Evolutionary conservation across 2,797 vertebrate species (phyloP).

Genomic region (Melopsittacus undulatus): DNA sequence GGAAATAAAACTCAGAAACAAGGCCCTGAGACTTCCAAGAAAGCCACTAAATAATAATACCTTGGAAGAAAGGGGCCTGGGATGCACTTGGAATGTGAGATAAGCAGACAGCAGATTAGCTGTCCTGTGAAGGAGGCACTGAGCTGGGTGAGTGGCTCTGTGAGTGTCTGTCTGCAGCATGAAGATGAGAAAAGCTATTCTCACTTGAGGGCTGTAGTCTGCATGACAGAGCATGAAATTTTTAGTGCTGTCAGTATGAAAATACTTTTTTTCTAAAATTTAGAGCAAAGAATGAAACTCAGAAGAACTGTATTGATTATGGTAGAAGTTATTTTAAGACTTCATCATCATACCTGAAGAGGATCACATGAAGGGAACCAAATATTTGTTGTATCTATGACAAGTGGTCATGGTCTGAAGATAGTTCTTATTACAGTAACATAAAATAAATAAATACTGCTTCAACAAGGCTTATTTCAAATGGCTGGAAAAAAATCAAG

Average conservation of each 20-base stretch:
- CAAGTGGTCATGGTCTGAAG: constrained; percentile 19
- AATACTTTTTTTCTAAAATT: background rate
- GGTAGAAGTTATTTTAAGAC: constrained; percentile 16
- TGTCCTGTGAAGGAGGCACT: background rate
- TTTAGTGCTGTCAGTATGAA: background rate
- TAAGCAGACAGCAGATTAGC: background rate
- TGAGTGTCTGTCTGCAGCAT: background rate
- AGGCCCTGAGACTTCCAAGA: background rate
- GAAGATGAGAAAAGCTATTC: background rate
- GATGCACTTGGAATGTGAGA: background rate
- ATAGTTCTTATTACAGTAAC: background rate
- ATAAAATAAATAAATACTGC: background rate
- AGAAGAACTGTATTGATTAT: background rate
- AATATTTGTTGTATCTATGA: background rate
- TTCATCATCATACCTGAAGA: constrained; percentile 5
- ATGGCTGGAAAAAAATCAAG: constrained; percentile 23
- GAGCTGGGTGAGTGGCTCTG: background rate
- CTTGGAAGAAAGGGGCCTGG: background rate
- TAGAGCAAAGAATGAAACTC: background rate
- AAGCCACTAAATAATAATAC: background rate
- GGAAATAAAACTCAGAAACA: background rate
- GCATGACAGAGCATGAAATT: background rate
- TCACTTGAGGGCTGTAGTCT: background rate
- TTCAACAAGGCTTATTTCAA: constrained; percentile 16
- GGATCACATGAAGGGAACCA: background rate